Evolutionary conservation across 2,888 invertebrate species (phyloP), one percentile per base, ranked within the genome.

Genomic region (Acleris laterana): DNA sequence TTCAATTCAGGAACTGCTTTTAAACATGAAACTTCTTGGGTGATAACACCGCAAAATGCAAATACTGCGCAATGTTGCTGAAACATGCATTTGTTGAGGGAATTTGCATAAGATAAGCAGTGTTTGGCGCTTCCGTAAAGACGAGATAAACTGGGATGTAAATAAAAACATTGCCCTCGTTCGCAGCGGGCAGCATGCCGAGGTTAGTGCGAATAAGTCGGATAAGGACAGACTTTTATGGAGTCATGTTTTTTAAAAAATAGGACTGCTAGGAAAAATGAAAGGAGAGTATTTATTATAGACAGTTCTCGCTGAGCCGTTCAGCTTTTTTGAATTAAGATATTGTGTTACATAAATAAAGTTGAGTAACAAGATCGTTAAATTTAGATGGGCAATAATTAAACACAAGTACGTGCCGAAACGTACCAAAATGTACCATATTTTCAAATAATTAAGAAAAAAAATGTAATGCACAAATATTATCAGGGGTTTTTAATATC

Each of bases 21-120:
- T 46, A n/a, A n/a, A 56, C 60, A 51, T 55, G 48, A 64, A 59
- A 64, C 59, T 64, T 63, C 42, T 17, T n/a, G 22, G 65, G 59
- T 65, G 59, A 55, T 64, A 65, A 61, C 44, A 50, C 49, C 25
- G 63, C 48, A 32, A 56, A 44, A 65, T 61, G 55, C 50, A 65
- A 61, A 65, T 64, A 46, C 25, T 55, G 56, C 46, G 53, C 59
- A 53, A 59, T 56, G 56, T 55, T 56, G 50, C 65, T 65, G 56
- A 60, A 65, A 61, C 56, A 65, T 65, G 60, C 60, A 64, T 65
- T 56, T 42, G 46, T 63, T 52, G 28, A 48, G 42, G 22, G 50
- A 46, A 65, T 65, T 65, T 50, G 60, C 65, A 61, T 65, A 56
- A 61, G 65, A 65, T 65, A 61, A 64, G 60, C 55, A 38, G 58